Evolutionary conservation across 2,888 invertebrate species (phyloP).

Genomic region (Heliconius erato): DNA sequence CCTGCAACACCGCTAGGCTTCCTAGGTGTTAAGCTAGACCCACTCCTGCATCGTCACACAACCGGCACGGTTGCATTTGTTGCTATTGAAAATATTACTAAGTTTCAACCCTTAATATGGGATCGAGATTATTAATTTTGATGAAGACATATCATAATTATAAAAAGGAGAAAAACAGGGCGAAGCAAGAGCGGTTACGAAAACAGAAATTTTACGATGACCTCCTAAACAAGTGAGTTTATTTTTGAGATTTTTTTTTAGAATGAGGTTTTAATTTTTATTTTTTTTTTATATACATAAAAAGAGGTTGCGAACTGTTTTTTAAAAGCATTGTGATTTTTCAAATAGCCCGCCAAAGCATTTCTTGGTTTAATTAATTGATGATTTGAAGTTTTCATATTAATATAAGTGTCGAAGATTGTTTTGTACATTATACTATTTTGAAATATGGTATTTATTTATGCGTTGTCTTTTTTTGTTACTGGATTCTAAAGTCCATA

Average conservation of each 20-base stretch:
- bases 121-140: no score
- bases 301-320: neutral
- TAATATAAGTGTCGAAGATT: neutral
- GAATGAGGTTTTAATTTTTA: neutral
- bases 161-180: neutral
- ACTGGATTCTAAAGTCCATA: no score
- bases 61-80: neutral
- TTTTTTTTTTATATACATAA: neutral
- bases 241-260: no score
- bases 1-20: neutral
- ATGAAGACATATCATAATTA: neutral
- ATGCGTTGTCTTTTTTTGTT: no score
- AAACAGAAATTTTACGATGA: neutral
- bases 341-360: neutral
- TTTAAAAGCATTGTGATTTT: neutral
- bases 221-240: conserved; percentile 5
- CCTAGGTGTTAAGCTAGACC: neutral
- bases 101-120: neutral
- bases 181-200: neutral
- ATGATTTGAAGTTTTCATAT: neutral
- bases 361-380: neutral
- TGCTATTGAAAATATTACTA: neutral
- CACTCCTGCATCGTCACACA: neutral
- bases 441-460: no score
- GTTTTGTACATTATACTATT: no score